Evolutionary conservation across 2,888 invertebrate species (phyloP).

Genomic region (Ichneumoninae sp.): DNA sequence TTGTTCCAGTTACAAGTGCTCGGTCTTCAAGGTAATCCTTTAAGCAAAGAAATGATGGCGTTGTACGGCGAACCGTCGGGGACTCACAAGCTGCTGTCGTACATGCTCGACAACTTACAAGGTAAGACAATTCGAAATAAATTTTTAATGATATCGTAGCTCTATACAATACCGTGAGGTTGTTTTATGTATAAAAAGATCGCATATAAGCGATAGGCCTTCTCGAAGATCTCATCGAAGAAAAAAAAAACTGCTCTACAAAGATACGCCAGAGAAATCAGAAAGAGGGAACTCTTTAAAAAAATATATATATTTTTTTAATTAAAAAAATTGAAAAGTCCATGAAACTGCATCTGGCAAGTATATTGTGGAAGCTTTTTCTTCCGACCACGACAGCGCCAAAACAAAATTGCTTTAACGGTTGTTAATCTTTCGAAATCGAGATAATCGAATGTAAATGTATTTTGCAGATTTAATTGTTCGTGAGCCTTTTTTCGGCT

Average conservation of each 20-base stretch:
- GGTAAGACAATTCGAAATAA: slow-evolving; percentile 86
- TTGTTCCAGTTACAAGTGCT: slow-evolving; percentile 97
- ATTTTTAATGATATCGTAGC: no score
- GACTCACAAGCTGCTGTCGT: slow-evolving; percentile 96
- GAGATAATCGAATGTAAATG: neutral
- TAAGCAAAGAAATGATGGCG: slow-evolving; percentile 95
- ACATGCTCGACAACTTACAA: slow-evolving; percentile 98
- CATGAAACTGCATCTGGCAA: neutral
- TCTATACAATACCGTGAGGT: no score
- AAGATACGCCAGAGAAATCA: no score
- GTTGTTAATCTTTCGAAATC: neutral
- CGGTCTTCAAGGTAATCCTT: slow-evolving; percentile 96
- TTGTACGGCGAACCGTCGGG: slow-evolving; percentile 97
- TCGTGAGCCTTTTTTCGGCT: neutral
- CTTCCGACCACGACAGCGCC: neutral
- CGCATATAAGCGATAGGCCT: neutral
- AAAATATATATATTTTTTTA: neutral
- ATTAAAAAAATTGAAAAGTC: neutral
- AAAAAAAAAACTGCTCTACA: neutral
- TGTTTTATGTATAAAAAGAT: no score
- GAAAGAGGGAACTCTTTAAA: neutral
- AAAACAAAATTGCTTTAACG: neutral
- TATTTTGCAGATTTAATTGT: neutral
- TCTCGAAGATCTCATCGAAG: neutral
- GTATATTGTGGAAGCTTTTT: neutral